A percentile compares a stretch with the other conserved stretches of the same genome.
Conservation (phyloP, 2,113 vertebrate species). For the Lepus europaeus region DNA sequence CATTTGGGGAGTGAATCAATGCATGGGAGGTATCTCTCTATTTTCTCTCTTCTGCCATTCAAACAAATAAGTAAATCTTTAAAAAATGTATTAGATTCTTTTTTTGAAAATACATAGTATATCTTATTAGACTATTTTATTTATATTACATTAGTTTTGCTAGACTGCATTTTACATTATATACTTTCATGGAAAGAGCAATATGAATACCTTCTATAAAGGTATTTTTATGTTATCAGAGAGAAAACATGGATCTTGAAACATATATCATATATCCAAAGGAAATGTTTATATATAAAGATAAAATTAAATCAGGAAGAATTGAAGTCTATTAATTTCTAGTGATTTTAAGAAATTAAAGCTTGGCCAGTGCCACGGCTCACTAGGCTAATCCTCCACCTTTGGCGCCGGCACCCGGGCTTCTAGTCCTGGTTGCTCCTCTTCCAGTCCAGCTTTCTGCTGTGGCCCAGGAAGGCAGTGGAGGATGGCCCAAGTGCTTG, state of each 20-base stretch:
- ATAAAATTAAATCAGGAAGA: not conserved
- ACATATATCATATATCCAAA: not conserved
- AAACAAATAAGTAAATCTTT: too few relatives aligned
- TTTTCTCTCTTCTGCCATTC: too few relatives aligned
- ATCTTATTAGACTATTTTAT: slow-evolving; percentile 33
- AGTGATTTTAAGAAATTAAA: slow-evolving; percentile 40
- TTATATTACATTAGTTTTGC: not conserved
- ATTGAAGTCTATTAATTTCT: slow-evolving; percentile 10
- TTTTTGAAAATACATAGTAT: not conserved
- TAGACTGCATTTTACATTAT: not conserved
- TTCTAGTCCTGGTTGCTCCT: too few relatives aligned
- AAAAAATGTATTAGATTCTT: slow-evolving; percentile 2
- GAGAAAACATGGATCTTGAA: not conserved
- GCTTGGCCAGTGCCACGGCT: too few relatives aligned
- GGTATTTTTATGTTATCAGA: not conserved
- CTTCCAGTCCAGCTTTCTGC: too few relatives aligned
- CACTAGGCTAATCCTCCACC: too few relatives aligned
- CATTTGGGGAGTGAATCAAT: too few relatives aligned
- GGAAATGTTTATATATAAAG: not conserved
- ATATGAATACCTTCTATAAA: not conserved
- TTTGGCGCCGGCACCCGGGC: too few relatives aligned
- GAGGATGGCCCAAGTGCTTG: too few relatives aligned
- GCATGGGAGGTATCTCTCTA: too few relatives aligned
- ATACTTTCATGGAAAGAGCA: not conserved
- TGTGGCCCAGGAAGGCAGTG: too few relatives aligned